phyloP scores from a whole-genome alignment of 2,797 vertebrate species.

The Sarcophilus harrisii region DNA sequence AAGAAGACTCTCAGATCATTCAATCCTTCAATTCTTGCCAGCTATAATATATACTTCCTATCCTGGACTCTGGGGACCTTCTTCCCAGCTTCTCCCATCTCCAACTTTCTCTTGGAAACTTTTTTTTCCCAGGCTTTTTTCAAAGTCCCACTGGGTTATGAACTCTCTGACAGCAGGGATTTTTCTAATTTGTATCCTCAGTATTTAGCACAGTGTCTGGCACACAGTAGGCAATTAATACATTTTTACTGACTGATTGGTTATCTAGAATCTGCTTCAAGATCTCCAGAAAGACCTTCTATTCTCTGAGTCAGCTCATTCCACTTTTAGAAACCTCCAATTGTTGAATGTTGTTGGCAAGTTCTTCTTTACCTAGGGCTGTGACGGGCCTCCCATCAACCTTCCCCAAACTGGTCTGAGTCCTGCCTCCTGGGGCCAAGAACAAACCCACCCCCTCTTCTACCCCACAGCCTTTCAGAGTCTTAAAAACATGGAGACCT shows the following conservation, averaged over 20 bases:
- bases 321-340: background rate
- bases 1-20: background rate
- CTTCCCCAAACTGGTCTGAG: background rate
- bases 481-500: background rate
- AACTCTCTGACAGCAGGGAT: background rate
- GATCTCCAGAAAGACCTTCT: background rate
- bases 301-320: background rate
- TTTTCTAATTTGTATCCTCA: background rate
- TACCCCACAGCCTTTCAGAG: background rate
- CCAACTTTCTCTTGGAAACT: background rate
- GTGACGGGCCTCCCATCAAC: background rate
- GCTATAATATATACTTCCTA: background rate
- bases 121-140: background rate
- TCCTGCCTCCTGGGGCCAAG: background rate
- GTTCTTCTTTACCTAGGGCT: background rate
- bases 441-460: background rate
- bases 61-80: background rate
- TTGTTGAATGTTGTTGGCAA: background rate
- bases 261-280: background rate
- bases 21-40: background rate
- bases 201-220: background rate
- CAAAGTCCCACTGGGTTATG: background rate
- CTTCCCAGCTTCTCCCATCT: background rate
- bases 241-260: slow-evolving; percentile 33
- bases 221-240: background rate